These are phyloP conservation scores for Drosophila sturtevanti DNA, from an alignment of 1,140 invertebrate genomes.

Conservation along the genomic window DNA sequence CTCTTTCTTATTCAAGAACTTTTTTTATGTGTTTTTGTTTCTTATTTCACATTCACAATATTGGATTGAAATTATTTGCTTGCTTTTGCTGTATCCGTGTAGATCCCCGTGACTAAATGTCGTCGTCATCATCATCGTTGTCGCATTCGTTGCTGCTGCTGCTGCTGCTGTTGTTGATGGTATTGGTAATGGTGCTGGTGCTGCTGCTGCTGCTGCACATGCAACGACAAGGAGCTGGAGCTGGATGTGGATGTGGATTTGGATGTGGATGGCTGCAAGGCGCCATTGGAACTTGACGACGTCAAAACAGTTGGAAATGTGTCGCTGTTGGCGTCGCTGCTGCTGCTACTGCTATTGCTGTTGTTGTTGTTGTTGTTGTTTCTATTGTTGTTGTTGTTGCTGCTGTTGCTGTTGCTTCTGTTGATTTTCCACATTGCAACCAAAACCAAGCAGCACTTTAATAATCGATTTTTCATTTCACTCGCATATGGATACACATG, in stretches of 20 bases:
- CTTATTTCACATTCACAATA: slow-evolving; percentile 28
- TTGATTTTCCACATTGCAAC: slow-evolving; percentile 72
- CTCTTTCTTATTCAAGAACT: slow-evolving; percentile 16
- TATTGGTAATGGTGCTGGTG: slow-evolving; percentile 32
- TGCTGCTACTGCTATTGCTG: slow-evolving; percentile 22
- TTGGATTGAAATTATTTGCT: slow-evolving; percentile 42
- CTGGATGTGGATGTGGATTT: slow-evolving; percentile 8
- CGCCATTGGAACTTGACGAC: slow-evolving; percentile 69
- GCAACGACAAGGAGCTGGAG: slow-evolving; percentile 63
- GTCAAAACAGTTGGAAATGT: slow-evolving; percentile 80
- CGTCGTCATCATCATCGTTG: slow-evolving; percentile 45
- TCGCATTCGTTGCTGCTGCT: slow-evolving; percentile 57
- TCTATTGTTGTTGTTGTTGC: slow-evolving; percentile 29
- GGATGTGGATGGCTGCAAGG: slow-evolving; percentile 66
- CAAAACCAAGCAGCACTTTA: slow-evolving; percentile 48
- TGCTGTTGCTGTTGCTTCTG: slow-evolving; percentile 26
- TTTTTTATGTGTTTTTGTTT: slow-evolving; percentile 26
- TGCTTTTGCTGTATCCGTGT: slow-evolving; percentile 63
- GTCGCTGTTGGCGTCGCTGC: slow-evolving; percentile 54
- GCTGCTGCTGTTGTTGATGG: slow-evolving; percentile 21
- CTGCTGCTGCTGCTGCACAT: slow-evolving; percentile 66
- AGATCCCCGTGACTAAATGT: slow-evolving; percentile 32
- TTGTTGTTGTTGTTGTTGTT: slow-evolving; percentile 29
- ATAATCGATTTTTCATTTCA: slow-evolving; percentile 74
- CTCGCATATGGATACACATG: slow-evolving; percentile 38